Conservation (phyloP, 37 sponge, comb jelly and placozoan species). For the Spongilla lacustris region DNA sequence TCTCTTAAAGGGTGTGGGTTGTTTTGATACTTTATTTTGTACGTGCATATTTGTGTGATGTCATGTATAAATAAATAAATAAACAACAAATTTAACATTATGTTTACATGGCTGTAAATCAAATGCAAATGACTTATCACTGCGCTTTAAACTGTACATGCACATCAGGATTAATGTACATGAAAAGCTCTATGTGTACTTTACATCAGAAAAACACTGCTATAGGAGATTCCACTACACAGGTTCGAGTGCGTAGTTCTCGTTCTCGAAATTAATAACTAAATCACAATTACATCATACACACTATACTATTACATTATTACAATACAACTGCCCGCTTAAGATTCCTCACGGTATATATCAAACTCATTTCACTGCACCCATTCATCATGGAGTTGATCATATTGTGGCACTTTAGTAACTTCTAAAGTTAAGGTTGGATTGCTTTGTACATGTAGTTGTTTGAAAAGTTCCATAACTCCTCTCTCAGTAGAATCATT, state of each 20-base stretch:
- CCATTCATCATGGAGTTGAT: slow-evolving; percentile 1
- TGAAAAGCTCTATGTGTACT: no score
- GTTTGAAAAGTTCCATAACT: slow-evolving; percentile 1
- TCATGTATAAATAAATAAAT: no score
- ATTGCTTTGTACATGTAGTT: neutral
- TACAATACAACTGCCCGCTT: neutral
- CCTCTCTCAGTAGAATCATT: neutral
- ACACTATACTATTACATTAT: slow-evolving; percentile 1
- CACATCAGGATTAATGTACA: no score
- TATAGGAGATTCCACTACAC: neutral
- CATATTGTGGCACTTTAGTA: neutral
- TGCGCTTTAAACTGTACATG: no score
- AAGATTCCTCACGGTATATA: neutral
- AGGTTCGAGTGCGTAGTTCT: neutral
- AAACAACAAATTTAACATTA: no score
- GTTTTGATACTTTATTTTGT: no score
- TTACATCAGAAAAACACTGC: no score
- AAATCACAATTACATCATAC: neutral
- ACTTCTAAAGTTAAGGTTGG: slow-evolving; percentile 1
- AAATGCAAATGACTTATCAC: no score
- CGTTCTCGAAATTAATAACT: neutral
- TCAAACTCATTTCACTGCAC: slow-evolving; percentile 1
- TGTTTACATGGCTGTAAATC: no score
- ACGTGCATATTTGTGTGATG: no score
- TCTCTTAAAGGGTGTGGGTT: no score